Base-by-base conservation (phyloP, 1,140 invertebrate species). In the Drosophila mojavensis region DNA sequence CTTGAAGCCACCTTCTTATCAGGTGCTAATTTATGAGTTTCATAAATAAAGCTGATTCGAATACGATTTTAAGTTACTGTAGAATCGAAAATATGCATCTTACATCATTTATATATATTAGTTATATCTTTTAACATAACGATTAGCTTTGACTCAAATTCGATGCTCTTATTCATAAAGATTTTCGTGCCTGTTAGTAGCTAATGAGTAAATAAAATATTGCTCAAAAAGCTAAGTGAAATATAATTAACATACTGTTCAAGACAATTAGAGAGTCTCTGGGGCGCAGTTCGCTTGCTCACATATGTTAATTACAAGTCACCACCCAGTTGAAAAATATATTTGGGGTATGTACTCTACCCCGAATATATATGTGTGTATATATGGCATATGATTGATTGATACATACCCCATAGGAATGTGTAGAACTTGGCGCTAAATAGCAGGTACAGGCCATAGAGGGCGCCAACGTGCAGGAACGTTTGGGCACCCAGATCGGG, bases 381-480 rank as follows among this genome's bases (percentile, higher is more conserved):
- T 45, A 20, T 65, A n/a, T 33, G 4, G 10, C 13, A 28, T 11
- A 43, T 9, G 24, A 41, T 68, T 54, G 63, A 56, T 56, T 43
- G 50, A 63, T 72, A 94, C 95, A 94, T 93, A 97, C 96, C 95
- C 94, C 96, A 97, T 59, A 96, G 73, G 50, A 93, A 91, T 68
- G 96, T 96, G 60, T 94, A 93, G 60, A 95, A 91, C 81, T 94
- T 95, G n/a, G 95, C 95, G 74, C 94, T 93, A 71, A 92, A 93
- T 0, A 95, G 93, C 65, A 96, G 93, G 81, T 94, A 96, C 1
- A 96, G 65, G 58, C 96, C 96, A 84, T 96, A 97, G 3, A 96
- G 58, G 67, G 94, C 94, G 15, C 96, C 95, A 62, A 91, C 84
- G 92, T 97, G 96, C 73, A 97, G 93, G 66, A 94, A 94, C 41